These are phyloP conservation scores for Thalassoma bifasciatum DNA, from an alignment of 2,113 vertebrate species.

Conservation along the genomic window DNA sequence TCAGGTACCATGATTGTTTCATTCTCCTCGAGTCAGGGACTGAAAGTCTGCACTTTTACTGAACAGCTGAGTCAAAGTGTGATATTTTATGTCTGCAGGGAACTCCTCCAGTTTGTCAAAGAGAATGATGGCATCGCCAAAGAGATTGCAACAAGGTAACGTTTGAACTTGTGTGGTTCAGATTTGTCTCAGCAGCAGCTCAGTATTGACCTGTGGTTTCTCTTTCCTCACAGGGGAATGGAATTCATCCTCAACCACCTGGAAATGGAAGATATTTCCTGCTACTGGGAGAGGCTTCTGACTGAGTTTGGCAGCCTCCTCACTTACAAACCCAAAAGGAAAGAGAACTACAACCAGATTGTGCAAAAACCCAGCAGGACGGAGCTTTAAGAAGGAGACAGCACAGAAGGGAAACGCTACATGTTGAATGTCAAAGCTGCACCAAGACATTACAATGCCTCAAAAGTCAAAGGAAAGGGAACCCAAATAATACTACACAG, in stretches of 20 bases:
- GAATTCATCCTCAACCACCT: conserved; percentile 91
- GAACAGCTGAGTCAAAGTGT: neutral
- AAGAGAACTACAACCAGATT: conserved; percentile 85
- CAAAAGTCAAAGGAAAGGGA: neutral
- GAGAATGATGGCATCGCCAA: conserved; percentile 91
- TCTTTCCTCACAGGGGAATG: conserved; percentile 84
- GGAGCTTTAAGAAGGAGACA: conserved; percentile 84
- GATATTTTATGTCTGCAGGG: conserved; percentile 80
- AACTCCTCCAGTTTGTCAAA: conserved; percentile 91
- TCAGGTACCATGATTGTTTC: conserved; percentile 82
- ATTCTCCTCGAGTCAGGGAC: neutral
- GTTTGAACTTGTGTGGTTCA: neutral
- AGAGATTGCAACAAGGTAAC: conserved; percentile 90
- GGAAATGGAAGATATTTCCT: conserved; percentile 91
- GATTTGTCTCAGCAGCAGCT: neutral
- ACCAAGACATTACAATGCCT: neutral
- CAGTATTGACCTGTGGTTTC: conserved; percentile 12
- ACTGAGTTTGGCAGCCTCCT: conserved; percentile 88
- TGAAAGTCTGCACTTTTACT: no score
- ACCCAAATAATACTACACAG: neutral
- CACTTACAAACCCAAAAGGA: conserved; percentile 88
- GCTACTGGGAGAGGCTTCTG: conserved; percentile 94
- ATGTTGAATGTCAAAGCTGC: conserved; percentile 37
- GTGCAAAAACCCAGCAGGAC: conserved; percentile 79
- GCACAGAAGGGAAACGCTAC: neutral